A percentile compares a stretch with the other conserved stretches of the same genome.
Conservation (phyloP, 2,888 invertebrate genomes). For the Lasioglossum marginatum region DNA sequence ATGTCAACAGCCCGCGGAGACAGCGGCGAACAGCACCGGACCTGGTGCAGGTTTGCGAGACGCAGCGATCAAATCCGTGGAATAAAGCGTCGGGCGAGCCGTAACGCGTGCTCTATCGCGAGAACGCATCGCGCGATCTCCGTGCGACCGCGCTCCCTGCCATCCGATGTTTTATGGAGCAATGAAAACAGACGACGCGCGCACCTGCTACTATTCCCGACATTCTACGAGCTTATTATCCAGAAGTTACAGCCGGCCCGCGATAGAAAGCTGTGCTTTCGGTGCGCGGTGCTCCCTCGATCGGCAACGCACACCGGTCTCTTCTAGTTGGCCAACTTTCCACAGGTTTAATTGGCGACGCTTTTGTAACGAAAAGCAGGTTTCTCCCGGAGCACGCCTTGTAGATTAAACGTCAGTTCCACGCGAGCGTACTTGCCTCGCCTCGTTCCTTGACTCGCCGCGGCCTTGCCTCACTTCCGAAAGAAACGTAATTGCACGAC, state of each 20-base stretch:
- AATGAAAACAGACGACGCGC: conserved; percentile 54
- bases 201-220: conserved; percentile 29
- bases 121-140: conserved; percentile 43
- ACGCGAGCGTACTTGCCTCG: neutral
- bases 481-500: conserved; percentile 29
- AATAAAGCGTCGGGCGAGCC: conserved; percentile 21
- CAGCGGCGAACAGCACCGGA: neutral
- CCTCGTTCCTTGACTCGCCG: neutral
- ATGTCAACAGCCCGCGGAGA: neutral
- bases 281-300: neutral
- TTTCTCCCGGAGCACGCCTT: neutral
- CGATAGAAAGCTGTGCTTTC: neutral
- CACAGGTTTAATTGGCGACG: conserved; percentile 39
- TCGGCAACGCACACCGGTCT: neutral
- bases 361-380: conserved; percentile 16
- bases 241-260: conserved; percentile 39
- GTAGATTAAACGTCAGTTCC: conserved; percentile 35
- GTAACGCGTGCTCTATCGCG: conserved; percentile 43
- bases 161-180: conserved; percentile 60
- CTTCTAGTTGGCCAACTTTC: conserved; percentile 7
- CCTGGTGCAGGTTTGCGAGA: neutral
- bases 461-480: neutral
- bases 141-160: conserved; percentile 34
- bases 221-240: conserved; percentile 55
- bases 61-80: neutral